Evolutionary conservation across 2,113 vertebrate genomes (phyloP).

Genomic region (Eptesicus fuscus): DNA sequence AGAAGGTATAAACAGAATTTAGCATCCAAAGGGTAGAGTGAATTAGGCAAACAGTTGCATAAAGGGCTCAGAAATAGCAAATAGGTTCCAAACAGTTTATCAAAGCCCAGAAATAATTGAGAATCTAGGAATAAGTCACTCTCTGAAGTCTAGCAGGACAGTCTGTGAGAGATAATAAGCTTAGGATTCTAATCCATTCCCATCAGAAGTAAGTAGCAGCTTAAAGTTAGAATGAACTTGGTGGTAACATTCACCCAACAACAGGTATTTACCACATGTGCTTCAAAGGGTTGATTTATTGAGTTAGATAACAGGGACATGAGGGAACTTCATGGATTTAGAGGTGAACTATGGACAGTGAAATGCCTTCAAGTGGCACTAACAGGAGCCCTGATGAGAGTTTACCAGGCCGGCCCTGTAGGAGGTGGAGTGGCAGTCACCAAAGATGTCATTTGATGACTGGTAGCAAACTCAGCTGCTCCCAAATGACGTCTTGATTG

Average conservation of each 20-base stretch:
- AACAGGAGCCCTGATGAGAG: not conserved
- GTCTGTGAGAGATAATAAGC: not conserved
- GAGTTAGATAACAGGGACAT: not conserved
- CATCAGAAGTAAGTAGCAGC: not conserved
- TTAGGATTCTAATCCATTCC: not conserved
- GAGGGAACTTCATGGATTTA: not conserved
- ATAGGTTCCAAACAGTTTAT: not conserved
- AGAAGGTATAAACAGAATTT: not conserved
- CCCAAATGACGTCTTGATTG: not conserved
- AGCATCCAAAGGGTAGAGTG: not conserved
- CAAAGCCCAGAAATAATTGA: not conserved
- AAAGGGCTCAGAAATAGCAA: not conserved
- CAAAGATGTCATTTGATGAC: not conserved
- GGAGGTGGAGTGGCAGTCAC: not conserved
- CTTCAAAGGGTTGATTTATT: not conserved
- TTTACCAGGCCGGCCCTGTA: not conserved
- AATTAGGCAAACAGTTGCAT: not conserved
- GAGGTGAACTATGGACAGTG: not conserved
- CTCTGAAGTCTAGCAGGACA: not conserved
- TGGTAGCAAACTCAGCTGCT: not conserved
- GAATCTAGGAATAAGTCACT: not conserved
- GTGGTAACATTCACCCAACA: fast-evolving
- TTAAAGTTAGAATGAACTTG: not conserved
- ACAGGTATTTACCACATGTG: not conserved
- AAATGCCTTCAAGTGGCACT: not conserved